phyloP scores from a whole-genome alignment of 2,113 vertebrate genomes.

The Aspiorhynchus laticeps region DNA sequence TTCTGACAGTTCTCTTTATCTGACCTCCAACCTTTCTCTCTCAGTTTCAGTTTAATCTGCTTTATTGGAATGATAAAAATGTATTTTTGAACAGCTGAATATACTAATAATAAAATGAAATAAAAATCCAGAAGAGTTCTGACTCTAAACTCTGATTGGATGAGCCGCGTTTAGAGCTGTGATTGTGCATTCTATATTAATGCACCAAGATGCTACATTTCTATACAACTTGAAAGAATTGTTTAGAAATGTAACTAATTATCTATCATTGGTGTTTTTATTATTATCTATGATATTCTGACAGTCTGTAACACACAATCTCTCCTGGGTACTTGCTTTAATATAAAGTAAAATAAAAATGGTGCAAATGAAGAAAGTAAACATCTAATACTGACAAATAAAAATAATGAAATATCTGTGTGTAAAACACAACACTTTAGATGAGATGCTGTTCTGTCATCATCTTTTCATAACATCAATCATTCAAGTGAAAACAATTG shows the following conservation, averaged over 20 bases:
- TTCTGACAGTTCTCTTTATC: not conserved
- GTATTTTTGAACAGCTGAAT: not conserved
- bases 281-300: not conserved
- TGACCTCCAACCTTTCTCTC: constrained; percentile 6
- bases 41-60: not conserved
- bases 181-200: not conserved
- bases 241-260: not conserved
- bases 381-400: too few relatives aligned
- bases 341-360: too few relatives aligned
- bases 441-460: too few relatives aligned
- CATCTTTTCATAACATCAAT: too few relatives aligned
- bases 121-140: not conserved
- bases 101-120: too few relatives aligned
- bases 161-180: not conserved
- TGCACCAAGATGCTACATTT: not conserved
- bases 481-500: too few relatives aligned
- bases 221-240: not conserved
- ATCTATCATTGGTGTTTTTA: not conserved
- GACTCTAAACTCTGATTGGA: not conserved
- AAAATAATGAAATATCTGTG: too few relatives aligned
- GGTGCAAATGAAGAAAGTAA: too few relatives aligned
- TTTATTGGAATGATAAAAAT: not conserved
- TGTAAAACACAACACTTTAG: too few relatives aligned
- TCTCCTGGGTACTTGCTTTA: too few relatives aligned
- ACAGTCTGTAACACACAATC: not conserved